phyloP scores from a whole-genome alignment of 1,140 invertebrate species.

The Thaumatotibia leucotreta region DNA sequence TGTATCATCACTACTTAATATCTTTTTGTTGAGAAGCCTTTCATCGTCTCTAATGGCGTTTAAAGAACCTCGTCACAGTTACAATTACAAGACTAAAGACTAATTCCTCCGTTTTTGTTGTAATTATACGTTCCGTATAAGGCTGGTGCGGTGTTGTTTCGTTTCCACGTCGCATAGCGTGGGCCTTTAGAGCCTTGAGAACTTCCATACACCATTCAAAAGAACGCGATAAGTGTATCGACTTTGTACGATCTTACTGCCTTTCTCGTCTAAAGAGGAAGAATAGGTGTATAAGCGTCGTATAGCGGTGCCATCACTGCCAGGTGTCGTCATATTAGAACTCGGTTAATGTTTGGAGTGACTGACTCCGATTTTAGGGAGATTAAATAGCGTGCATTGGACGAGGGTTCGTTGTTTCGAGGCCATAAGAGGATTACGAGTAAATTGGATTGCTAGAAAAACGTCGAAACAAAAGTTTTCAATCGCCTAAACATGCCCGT shows the following conservation, averaged over 20 bases:
- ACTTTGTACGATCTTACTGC: not conserved
- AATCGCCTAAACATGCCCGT: not conserved
- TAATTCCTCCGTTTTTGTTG: not conserved
- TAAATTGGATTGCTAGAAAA: not conserved
- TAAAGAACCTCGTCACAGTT: not conserved
- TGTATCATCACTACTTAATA: not conserved
- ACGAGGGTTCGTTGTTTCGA: not conserved
- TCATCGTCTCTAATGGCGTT: not conserved
- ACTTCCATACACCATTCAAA: not conserved
- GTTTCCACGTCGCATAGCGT: not conserved
- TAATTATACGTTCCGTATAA: not conserved
- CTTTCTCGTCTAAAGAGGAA: not conserved
- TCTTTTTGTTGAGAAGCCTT: not conserved
- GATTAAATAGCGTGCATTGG: not conserved
- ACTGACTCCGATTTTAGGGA: not conserved
- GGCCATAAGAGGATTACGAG: not conserved
- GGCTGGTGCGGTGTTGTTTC: not conserved
- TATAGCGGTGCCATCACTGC: not conserved
- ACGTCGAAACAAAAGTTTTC: not conserved
- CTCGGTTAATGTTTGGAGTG: not conserved
- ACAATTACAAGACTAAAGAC: not conserved
- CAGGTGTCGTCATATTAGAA: not conserved
- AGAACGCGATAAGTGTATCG: not conserved
- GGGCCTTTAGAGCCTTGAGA: conserved; percentile 3
- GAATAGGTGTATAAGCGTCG: not conserved